Conservation (phyloP, 2,888 invertebrate genomes). For the Scaptomyza caliginosa region DNA sequence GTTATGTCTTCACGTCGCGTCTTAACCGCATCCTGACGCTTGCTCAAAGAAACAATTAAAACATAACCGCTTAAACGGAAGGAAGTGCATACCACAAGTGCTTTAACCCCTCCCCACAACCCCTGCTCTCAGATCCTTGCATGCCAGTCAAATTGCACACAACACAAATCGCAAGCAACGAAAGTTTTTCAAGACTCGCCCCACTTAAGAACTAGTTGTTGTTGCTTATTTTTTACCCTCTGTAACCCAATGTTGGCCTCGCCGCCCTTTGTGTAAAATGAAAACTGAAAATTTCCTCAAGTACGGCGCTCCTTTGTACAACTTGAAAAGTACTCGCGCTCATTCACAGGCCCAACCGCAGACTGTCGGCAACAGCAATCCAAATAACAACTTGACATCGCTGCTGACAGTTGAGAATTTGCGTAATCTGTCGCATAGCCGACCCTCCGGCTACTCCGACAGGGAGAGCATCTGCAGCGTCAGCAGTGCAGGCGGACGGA, state of each 20-base stretch:
- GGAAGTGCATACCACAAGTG: conserved; percentile 73
- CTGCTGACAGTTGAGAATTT: conserved; percentile 69
- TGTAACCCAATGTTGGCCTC: conserved; percentile 37
- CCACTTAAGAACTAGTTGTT: conserved; percentile 35
- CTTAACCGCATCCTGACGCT: conserved; percentile 34
- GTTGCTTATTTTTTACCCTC: conserved; percentile 2
- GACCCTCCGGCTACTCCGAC: conserved; percentile 75
- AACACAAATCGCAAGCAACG: conserved; percentile 42
- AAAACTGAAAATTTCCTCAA: conserved; percentile 82
- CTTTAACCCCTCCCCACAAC: conserved; percentile 19
- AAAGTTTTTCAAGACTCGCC: conserved; percentile 53
- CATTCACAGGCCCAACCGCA: conserved; percentile 71
- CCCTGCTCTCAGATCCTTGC: conserved; percentile 56
- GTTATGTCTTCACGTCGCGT: conserved; percentile 16
- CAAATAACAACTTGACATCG: conserved; percentile 42
- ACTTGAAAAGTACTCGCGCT: conserved; percentile 75
- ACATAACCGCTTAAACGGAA: conserved; percentile 64
- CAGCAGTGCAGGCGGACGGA: conserved; percentile 73
- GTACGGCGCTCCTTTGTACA: conserved; percentile 78
- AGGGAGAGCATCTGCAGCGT: conserved; percentile 80
- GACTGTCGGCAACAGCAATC: conserved; percentile 47
- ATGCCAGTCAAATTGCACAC: conserved; percentile 50
- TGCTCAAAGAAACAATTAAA: conserved; percentile 72
- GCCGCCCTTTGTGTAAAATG: conserved; percentile 73
- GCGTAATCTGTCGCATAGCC: conserved; percentile 52